Conservation (phyloP, 2,888 invertebrate genomes). For the Timema cristinae region DNA sequence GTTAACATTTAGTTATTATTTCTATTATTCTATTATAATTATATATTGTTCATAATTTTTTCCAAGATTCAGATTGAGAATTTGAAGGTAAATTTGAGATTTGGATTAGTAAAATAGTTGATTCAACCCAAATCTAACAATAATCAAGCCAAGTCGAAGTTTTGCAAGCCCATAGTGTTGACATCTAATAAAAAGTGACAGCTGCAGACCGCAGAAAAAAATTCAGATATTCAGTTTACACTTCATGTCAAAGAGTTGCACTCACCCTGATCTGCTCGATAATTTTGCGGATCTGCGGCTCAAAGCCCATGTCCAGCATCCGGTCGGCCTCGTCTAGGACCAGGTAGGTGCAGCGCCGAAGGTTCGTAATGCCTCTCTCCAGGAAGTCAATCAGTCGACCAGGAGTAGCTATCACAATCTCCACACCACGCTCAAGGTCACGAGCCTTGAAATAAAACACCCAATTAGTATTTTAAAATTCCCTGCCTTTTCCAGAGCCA, state of each 20-base stretch:
- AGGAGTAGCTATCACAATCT: constrained; percentile 87
- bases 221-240: neutral
- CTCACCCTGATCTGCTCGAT: constrained; percentile 78
- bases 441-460: constrained; percentile 51
- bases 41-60: too few species aligned
- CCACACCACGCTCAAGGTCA: constrained; percentile 72
- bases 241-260: constrained; percentile 8
- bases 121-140: too few species aligned
- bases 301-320: constrained; percentile 98
- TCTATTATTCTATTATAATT: too few species aligned
- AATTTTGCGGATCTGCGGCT: constrained; percentile 92
- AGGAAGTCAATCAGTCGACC: constrained; percentile 83
- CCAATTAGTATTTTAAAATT: too few species aligned
- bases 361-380: constrained; percentile 72
- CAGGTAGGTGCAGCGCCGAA: constrained; percentile 82
- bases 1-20: too few species aligned
- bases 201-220: too few species aligned
- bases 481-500: neutral
- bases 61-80: too few species aligned
- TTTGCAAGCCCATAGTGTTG: too few species aligned
- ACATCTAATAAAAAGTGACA: too few species aligned
- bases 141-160: too few species aligned
- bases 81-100: too few species aligned
- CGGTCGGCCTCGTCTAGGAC: constrained; percentile 90
- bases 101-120: too few species aligned